Percentiles rank a stretch among this genome's conserved stretches.
These are phyloP conservation scores for Phoxinus phoxinus DNA, from an alignment of 2,113 vertebrate genomes.

Conservation along the genomic window DNA sequence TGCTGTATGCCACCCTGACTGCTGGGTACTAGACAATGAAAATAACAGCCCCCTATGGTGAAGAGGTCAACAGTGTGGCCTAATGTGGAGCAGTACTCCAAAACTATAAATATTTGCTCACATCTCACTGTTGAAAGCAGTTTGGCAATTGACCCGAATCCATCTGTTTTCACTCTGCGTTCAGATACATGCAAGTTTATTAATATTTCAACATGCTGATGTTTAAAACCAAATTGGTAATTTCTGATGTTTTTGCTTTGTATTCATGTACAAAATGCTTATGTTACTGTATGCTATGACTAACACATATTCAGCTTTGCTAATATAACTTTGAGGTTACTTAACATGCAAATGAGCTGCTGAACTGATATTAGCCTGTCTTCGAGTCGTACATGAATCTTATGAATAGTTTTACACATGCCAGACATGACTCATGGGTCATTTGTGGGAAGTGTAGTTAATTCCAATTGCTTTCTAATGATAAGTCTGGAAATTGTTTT, in stretches of 20 bases:
- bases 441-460: neutral
- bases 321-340: constrained; percentile 13
- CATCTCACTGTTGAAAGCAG: constrained; percentile 1
- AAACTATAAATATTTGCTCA: constrained; percentile 36
- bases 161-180: neutral
- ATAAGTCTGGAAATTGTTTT: neutral
- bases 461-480: neutral
- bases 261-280: neutral
- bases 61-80: constrained; percentile 25
- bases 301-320: neutral
- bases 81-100: neutral
- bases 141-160: neutral
- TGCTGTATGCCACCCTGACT: constrained; percentile 25
- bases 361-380: neutral
- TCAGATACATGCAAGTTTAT: neutral
- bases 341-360: constrained; percentile 42
- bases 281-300: constrained; percentile 1
- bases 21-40: constrained; percentile 25
- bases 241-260: constrained; percentile 13
- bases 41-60: constrained; percentile 37
- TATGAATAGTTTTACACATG: neutral
- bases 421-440: constrained; percentile 1
- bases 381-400: neutral
- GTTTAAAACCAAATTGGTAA: neutral
- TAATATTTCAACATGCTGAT: neutral